phyloP scores from a whole-genome alignment of 2,888 invertebrate genomes.

The Apantesis nais region DNA sequence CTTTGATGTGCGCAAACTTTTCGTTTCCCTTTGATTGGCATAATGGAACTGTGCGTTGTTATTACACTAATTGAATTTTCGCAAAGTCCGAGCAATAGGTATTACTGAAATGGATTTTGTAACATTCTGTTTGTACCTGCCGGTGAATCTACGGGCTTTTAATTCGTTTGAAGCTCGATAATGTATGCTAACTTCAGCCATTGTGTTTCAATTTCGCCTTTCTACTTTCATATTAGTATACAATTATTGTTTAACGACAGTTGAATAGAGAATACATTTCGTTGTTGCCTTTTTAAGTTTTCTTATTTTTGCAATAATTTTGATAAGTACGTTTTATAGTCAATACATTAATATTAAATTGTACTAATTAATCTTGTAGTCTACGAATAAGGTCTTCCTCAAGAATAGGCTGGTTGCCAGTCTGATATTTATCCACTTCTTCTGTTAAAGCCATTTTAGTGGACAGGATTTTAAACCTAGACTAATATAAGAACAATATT shows the following conservation, averaged over 20 bases:
- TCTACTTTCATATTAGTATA: constrained; percentile 5
- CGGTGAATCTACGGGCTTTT: constrained; percentile 30
- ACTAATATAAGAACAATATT: too few relatives aligned
- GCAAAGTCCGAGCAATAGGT: constrained; percentile 59
- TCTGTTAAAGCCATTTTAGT: too few relatives aligned
- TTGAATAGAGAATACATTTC: background rate
- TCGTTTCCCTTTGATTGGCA: constrained; percentile 81
- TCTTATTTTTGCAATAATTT: background rate
- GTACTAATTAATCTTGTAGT: background rate
- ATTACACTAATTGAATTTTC: constrained; percentile 83
- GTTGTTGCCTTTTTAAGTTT: background rate
- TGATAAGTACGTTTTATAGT: too few relatives aligned
- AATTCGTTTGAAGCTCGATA: constrained; percentile 39
- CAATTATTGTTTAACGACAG: background rate
- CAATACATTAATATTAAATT: background rate
- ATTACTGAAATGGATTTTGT: constrained; percentile 47
- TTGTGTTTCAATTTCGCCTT: constrained; percentile 16
- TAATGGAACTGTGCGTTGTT: constrained; percentile 80
- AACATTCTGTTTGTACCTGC: constrained; percentile 48
- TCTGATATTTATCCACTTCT: too few relatives aligned
- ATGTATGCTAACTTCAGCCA: constrained; percentile 32
- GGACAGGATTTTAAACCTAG: too few relatives aligned
- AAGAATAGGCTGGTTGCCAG: too few relatives aligned
- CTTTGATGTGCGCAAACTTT: constrained; percentile 82
- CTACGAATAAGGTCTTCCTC: too few relatives aligned